These are phyloP conservation scores for Adoxophyes honmai DNA, from an alignment of 1,140 invertebrate species.

Conservation along the genomic window DNA sequence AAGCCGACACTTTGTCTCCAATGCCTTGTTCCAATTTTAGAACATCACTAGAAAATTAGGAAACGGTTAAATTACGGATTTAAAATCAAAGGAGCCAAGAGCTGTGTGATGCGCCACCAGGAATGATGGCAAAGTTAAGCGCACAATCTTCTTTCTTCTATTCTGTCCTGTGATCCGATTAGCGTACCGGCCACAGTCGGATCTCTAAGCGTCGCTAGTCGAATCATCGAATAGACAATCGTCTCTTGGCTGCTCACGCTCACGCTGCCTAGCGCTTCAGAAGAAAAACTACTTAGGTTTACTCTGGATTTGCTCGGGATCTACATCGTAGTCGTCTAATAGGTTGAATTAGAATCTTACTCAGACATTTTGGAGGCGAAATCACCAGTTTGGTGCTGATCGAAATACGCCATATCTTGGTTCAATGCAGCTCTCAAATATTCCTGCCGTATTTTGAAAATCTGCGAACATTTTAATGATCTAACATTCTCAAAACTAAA, in stretches of 20 bases:
- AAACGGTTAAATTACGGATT: background rate
- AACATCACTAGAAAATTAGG: constrained; percentile 83
- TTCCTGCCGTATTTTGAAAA: constrained; percentile 74
- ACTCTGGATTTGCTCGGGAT: constrained; percentile 2
- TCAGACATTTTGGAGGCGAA: constrained; percentile 89
- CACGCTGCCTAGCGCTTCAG: background rate
- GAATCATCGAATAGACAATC: no score
- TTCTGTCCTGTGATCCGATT: background rate
- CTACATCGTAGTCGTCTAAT: background rate
- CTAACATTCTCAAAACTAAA: background rate
- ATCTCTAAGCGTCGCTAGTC: constrained; percentile 9
- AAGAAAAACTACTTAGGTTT: background rate
- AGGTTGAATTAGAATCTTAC: constrained; percentile 75
- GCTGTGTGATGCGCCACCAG: background rate
- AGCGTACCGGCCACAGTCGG: background rate
- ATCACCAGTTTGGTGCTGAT: constrained; percentile 86
- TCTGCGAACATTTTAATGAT: constrained; percentile 42
- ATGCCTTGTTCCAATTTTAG: constrained; percentile 91
- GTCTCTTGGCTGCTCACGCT: no score
- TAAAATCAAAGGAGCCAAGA: background rate
- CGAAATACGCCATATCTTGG: constrained; percentile 90
- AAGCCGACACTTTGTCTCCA: constrained; percentile 90
- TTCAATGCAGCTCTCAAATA: constrained; percentile 80
- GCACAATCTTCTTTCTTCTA: background rate
- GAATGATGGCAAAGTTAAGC: background rate